Conservation (phyloP, 92 coral and sea anemone species). For the Meandrina meandrites region DNA sequence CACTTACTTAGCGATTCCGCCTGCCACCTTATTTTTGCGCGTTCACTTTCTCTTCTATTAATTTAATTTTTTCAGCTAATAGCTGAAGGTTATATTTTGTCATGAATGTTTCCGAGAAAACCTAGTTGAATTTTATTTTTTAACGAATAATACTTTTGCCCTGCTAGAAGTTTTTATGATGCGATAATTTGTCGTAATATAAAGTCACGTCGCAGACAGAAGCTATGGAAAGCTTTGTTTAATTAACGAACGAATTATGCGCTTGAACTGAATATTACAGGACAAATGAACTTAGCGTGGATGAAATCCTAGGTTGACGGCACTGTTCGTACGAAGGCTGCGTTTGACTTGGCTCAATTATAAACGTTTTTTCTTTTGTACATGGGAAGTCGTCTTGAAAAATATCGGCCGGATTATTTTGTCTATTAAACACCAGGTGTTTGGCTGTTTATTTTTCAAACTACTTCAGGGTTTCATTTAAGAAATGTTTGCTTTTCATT, state of each 20-base stretch:
- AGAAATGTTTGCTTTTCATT: neutral
- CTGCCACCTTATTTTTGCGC: neutral
- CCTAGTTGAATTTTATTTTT: neutral
- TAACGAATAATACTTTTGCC: neutral
- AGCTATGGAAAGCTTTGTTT: neutral
- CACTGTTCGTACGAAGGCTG: neutral
- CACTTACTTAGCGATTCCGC: neutral
- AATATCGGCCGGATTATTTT: neutral
- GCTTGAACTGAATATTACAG: neutral
- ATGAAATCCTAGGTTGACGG: neutral
- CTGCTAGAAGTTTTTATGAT: neutral
- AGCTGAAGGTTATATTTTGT: neutral
- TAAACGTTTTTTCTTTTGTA: neutral
- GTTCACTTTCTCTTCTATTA: neutral
- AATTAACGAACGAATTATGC: neutral
- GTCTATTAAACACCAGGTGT: neutral
- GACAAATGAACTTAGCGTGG: neutral
- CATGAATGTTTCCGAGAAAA: neutral
- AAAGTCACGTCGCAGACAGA: neutral
- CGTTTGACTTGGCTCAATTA: neutral
- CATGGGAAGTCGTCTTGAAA: neutral
- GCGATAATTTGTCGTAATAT: neutral
- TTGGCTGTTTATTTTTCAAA: neutral
- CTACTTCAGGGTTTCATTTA: neutral
- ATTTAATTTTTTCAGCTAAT: neutral